Evolutionary conservation across 2,797 vertebrate genomes (phyloP), one percentile per base, ranked within the genome.

Genomic region (Sylvilagus floridanus): DNA sequence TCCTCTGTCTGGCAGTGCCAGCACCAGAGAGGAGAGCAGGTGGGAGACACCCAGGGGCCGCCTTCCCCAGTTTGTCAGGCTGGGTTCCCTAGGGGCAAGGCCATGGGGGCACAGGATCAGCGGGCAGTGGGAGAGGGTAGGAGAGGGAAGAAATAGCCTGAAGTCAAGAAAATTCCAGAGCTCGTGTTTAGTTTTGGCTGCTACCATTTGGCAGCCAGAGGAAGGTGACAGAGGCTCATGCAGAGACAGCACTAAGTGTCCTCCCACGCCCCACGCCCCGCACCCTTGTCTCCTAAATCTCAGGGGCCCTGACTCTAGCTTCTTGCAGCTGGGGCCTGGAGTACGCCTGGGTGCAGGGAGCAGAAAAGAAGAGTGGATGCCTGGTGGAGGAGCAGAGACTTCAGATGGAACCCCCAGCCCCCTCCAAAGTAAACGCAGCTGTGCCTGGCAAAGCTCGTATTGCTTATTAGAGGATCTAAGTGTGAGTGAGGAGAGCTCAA

Each of bases 131-230:
- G 47, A 24, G 72, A 62, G 71, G 22, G 10, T 17, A 35, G 66
- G 28, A 77, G 10, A 16, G 37, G 52, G 30, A 28, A 63, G 50
- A 73, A 76, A 35, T 30, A 78, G 60, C 24, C 30, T 21, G 75
- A 90, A 79, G 66, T 50, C 75, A 95, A 93, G 78, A 91, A 91
- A 69, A 85, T 84, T 81, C 88, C 82, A 22, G 88, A 66, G 37
- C 78, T 73, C 60, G 30, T 13, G 1, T 57, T 84, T 71, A 7
- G 32, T 78, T 86, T 35, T 76, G 62, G 42, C 84, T 83, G 91
- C 47, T 30, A 14, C 73, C 75, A 84, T 83, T 69, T 77, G 83
- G 91, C 88, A 89, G 90, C 88, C 68, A 32, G 73, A 87, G 50
- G 79, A 60, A 50, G 63, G 72, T 26, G n/a, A 35, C 3, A 4